Conservation (phyloP, 2,888 invertebrate genomes). For the Hoplodrina ambigua region DNA sequence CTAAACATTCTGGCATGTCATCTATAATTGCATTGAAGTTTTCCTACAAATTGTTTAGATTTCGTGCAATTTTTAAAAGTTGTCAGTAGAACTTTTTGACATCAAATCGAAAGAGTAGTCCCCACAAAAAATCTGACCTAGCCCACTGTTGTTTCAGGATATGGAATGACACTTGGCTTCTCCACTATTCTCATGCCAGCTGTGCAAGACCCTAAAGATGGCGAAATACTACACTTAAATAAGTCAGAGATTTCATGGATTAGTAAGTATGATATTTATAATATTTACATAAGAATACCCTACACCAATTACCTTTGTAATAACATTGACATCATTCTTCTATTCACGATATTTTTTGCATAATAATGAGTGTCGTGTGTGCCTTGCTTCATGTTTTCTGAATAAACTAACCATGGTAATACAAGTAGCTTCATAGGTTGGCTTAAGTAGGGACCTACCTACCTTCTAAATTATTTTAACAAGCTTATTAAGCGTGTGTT, state of each 20-base stretch:
- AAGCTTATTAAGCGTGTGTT: neutral
- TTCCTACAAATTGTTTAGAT: neutral
- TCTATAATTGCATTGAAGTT: too few species aligned
- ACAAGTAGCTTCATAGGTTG: neutral
- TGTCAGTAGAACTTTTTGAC: too few species aligned
- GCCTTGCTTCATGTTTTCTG: neutral
- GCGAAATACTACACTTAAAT: slow-evolving; percentile 87
- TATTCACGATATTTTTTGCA: slow-evolving; percentile 13
- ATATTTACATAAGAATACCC: neutral
- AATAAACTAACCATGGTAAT: neutral
- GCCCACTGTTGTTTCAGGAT: slow-evolving; percentile 83
- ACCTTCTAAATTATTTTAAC: neutral
- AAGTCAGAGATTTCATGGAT: slow-evolving; percentile 94
- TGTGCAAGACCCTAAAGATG: slow-evolving; percentile 89
- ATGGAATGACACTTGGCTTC: slow-evolving; percentile 95
- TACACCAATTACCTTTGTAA: slow-evolving; percentile 1
- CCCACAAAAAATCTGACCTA: neutral
- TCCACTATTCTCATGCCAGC: slow-evolving; percentile 95
- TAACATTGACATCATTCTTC: slow-evolving; percentile 2
- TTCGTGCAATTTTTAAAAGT: neutral
- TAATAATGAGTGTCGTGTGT: neutral
- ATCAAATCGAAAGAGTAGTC: neutral
- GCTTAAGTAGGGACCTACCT: neutral
- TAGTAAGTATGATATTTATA: slow-evolving; percentile 85
- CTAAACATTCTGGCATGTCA: too few species aligned